A percentile compares a stretch with the other conserved stretches of the same genome.
These are phyloP conservation scores for Vanessa cardui DNA, from an alignment of 2,888 invertebrate genomes.

Conservation along the genomic window DNA sequence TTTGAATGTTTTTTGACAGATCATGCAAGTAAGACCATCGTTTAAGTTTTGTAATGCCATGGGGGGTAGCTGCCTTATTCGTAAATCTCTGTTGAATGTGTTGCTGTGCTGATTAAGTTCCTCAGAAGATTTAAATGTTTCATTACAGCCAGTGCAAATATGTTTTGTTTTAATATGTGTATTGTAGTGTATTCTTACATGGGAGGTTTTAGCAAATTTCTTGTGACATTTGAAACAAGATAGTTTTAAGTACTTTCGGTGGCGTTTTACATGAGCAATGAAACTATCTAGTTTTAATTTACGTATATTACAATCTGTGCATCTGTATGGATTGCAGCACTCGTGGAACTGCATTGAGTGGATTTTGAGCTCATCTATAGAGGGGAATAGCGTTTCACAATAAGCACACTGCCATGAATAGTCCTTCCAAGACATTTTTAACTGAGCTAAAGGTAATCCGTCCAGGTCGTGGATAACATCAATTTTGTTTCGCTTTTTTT, in stretches of 20 bases:
- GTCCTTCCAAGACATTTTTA: constrained; percentile 62
- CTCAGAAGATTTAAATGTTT: constrained; percentile 49
- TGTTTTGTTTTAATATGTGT: constrained; percentile 49
- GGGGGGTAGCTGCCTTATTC: constrained; percentile 43
- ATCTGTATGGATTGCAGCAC: constrained; percentile 84
- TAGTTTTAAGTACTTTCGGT: constrained; percentile 82
- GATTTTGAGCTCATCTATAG: constrained; percentile 67
- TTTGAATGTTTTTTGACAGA: constrained; percentile 63
- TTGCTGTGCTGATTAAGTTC: constrained; percentile 54
- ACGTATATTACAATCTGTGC: constrained; percentile 82
- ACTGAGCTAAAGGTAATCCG: constrained; percentile 51
- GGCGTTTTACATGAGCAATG: constrained; percentile 81
- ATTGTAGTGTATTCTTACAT: constrained; percentile 48
- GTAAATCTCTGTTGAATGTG: constrained; percentile 51
- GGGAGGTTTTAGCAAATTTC: constrained; percentile 48
- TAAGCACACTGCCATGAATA: constrained; percentile 64
- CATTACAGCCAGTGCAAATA: constrained; percentile 61
- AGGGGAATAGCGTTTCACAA: constrained; percentile 60
- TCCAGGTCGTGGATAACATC: constrained; percentile 39
- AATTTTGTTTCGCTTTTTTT: constrained; percentile 22
- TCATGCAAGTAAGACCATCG: constrained; percentile 52
- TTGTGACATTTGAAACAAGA: constrained; percentile 62
- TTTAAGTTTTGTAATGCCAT: constrained; percentile 41
- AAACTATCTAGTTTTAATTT: constrained; percentile 59
- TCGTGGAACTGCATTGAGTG: constrained; percentile 84